These are phyloP conservation scores for Hucho hucho DNA, from an alignment of 2,113 vertebrate genomes.

Conservation along the genomic window DNA sequence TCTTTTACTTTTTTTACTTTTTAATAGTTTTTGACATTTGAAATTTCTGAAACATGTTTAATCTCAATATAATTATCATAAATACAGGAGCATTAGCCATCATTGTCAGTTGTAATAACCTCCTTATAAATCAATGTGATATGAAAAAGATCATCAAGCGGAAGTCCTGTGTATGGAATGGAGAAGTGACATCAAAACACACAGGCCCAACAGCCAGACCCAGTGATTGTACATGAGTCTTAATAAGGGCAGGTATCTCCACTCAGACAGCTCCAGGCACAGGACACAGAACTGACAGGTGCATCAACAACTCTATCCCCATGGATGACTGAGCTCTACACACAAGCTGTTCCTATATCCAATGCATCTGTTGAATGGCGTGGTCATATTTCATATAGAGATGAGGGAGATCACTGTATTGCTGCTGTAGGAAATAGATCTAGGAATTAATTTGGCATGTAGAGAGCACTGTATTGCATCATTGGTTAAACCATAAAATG, in stretches of 20 bases:
- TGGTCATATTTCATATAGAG: neutral
- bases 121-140: conserved; percentile 67
- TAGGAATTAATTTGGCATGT: neutral
- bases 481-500: neutral
- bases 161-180: conserved; percentile 36
- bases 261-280: conserved; percentile 25
- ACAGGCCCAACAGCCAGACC: conserved; percentile 15
- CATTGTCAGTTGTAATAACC: conserved; percentile 64
- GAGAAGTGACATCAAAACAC: conserved; percentile 63
- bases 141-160: conserved; percentile 45
- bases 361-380: neutral
- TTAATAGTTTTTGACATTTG: conserved; percentile 57
- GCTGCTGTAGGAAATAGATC: neutral
- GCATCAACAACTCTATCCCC: conserved; percentile 20
- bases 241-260: conserved; percentile 23
- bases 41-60: conserved; percentile 63
- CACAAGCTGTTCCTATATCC: neutral
- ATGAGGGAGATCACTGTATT: neutral
- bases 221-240: conserved; percentile 44
- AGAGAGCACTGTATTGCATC: neutral
- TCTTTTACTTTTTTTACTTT: conserved; percentile 20
- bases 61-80: conserved; percentile 58
- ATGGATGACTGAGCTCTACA: neutral
- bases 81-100: conserved; percentile 58
- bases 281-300: conserved; percentile 21